phyloP scores from a whole-genome alignment of 2,888 invertebrate species.

The Drosophila lacicola region DNA sequence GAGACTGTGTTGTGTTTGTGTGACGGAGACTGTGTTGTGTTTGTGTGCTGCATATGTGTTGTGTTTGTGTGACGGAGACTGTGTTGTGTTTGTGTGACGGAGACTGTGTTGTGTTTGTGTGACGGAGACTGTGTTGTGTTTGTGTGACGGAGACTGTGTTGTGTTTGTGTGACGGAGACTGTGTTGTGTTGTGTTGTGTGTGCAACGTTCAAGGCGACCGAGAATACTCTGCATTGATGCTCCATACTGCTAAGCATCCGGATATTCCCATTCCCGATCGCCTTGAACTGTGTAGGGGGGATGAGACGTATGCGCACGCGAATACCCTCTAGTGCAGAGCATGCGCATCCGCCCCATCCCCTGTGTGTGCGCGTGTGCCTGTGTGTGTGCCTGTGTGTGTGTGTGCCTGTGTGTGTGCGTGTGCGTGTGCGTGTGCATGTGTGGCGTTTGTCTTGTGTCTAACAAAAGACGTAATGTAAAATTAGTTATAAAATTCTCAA shows the following conservation, averaged over 20 bases:
- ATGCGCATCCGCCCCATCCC: constrained; percentile 57
- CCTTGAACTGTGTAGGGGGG: constrained; percentile 47
- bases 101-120: constrained; percentile 22
- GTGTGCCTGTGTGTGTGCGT: background rate
- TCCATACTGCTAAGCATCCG: constrained; percentile 31
- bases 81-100: too few species aligned
- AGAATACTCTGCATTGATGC: constrained; percentile 29
- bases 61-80: constrained; percentile 29
- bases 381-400: too few species aligned
- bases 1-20: too few species aligned
- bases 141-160: background rate
- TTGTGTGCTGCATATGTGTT: too few species aligned
- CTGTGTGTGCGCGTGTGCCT: background rate
- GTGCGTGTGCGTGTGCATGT: background rate
- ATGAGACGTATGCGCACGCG: constrained; percentile 55
- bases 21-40: background rate
- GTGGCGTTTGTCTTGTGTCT: constrained; percentile 51
- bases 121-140: too few species aligned
- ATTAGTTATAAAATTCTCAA: constrained; percentile 73
- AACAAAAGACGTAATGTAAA: constrained; percentile 71
- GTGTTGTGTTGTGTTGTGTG: too few species aligned
- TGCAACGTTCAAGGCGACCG: constrained; percentile 17
- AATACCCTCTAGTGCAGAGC: constrained; percentile 55
- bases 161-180: constrained; percentile 20
- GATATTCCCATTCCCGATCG: constrained; percentile 55